A percentile compares a stretch with the other conserved stretches of the same genome.
These are phyloP conservation scores for Meloe dianella DNA, from an alignment of 2,888 invertebrate species.

Conservation along the genomic window DNA sequence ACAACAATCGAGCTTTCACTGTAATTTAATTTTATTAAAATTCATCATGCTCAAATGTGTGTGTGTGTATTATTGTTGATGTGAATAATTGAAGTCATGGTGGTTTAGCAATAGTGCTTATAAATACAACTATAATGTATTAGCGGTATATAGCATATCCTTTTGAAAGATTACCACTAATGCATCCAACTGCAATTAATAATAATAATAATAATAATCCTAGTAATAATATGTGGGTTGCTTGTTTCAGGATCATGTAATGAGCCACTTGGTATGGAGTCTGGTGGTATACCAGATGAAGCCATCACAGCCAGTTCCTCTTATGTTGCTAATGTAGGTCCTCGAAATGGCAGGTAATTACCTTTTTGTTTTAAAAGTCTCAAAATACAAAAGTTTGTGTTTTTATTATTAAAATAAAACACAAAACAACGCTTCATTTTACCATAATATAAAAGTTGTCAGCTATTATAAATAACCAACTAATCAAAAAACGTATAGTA, in stretches of 20 bases:
- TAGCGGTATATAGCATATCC: constrained; percentile 17
- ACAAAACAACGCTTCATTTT: not conserved
- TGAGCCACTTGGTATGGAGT: constrained; percentile 74
- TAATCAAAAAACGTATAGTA: not conserved
- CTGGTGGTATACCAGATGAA: constrained; percentile 70
- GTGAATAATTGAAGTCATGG: not conserved
- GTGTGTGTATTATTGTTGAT: not conserved
- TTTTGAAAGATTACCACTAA: constrained; percentile 17
- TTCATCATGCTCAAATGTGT: not conserved
- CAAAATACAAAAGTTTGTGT: not conserved
- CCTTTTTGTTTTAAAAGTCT: not conserved
- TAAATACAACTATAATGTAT: constrained; percentile 16
- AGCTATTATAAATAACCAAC: not conserved
- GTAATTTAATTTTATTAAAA: not conserved
- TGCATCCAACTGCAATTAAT: constrained; percentile 12
- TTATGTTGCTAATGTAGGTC: constrained; percentile 73
- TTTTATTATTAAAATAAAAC: not conserved
- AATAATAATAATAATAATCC: constrained; percentile 4
- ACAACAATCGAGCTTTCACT: not conserved
- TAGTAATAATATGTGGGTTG: constrained; percentile 14
- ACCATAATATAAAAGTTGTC: not conserved
- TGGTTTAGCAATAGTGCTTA: not conserved
- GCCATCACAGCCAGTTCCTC: constrained; percentile 74
- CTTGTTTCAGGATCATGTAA: constrained; percentile 66
- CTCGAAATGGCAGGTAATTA: constrained; percentile 70